Evolutionary conservation across 2,888 invertebrate genomes (phyloP).

Genomic region (Cryptus viduatorius): DNA sequence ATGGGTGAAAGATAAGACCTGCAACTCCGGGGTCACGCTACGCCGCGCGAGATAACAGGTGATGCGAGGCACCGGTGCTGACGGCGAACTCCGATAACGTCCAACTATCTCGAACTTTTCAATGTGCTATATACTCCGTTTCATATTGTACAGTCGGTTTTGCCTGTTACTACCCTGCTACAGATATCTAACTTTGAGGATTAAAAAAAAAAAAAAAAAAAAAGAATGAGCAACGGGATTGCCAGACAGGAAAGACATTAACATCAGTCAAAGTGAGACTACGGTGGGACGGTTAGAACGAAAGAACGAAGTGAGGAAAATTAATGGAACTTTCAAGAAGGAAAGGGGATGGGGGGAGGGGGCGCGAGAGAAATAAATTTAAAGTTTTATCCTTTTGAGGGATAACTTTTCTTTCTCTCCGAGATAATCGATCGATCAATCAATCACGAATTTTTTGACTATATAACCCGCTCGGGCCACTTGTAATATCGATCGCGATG

Average conservation of each 20-base stretch:
- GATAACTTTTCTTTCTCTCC: conserved; percentile 35
- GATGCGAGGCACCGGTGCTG: conserved; percentile 25
- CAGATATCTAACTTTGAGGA: conserved; percentile 22
- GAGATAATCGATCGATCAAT: conserved; percentile 55
- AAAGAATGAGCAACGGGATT: conserved; percentile 35
- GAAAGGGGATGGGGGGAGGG: background rate
- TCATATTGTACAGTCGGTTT: conserved; percentile 13
- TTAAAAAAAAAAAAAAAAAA: conserved; percentile 48
- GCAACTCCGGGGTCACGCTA: conserved; percentile 59
- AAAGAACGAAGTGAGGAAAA: conserved; percentile 51
- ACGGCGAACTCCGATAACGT: conserved; percentile 48
- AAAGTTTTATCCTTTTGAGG: conserved; percentile 60
- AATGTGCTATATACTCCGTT: conserved; percentile 25
- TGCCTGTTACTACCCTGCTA: background rate
- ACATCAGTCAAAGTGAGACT: conserved; percentile 31
- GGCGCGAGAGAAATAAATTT: conserved; percentile 43
- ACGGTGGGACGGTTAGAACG: conserved; percentile 17
- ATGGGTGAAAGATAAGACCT: conserved; percentile 53
- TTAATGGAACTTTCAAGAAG: conserved; percentile 55
- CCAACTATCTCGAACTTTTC: conserved; percentile 38
- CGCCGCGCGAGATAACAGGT: conserved; percentile 63
- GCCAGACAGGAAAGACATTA: conserved; percentile 50
- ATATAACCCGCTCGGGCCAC: conserved; percentile 46
- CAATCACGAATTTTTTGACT: conserved; percentile 37
- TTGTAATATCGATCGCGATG: conserved; percentile 47